Percentiles rank a stretch among this genome's conserved stretches.
Conservation (phyloP, 2,113 vertebrate species). For the Typhlomys cinereus region DNA sequence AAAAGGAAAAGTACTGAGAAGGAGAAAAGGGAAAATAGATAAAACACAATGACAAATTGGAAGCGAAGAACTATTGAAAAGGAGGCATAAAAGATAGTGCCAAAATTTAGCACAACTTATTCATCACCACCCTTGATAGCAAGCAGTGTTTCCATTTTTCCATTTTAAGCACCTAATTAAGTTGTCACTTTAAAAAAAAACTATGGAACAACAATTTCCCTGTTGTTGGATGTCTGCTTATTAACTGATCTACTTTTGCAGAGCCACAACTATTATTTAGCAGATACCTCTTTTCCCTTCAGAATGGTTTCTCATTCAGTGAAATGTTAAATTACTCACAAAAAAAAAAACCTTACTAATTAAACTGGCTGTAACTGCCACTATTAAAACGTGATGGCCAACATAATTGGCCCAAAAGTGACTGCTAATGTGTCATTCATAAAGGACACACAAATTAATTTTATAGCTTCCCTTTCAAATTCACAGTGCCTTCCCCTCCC, state of each 20-base stretch:
- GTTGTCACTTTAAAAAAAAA: conserved; percentile 74
- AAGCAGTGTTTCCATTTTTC: conserved; percentile 57
- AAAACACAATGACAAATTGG: background rate
- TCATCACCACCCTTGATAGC: conserved; percentile 25
- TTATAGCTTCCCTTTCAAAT: conserved; percentile 58
- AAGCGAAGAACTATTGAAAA: background rate
- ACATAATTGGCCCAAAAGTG: conserved; percentile 66
- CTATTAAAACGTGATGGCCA: conserved; percentile 58
- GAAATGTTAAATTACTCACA: conserved; percentile 66
- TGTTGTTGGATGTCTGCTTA: conserved; percentile 44
- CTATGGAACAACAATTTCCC: conserved; percentile 41
- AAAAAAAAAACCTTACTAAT: conserved; percentile 72
- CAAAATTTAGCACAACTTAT: conserved; percentile 18
- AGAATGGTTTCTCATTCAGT: conserved; percentile 58
- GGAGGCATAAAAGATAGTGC: background rate
- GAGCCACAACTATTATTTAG: conserved; percentile 59
- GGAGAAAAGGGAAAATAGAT: background rate
- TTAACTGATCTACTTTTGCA: conserved; percentile 56
- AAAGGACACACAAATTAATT: conserved; percentile 55
- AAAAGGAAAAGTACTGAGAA: background rate
- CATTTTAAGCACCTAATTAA: conserved; percentile 73
- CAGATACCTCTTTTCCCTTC: conserved; percentile 25
- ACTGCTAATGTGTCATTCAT: conserved; percentile 49
- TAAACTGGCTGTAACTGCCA: conserved; percentile 67
- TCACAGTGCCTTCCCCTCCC: background rate